A percentile compares a stretch with the other conserved stretches of the same genome.
These are phyloP conservation scores for Aulostomus chinensis DNA, from an alignment of 2,797 vertebrate genomes.

Conservation along the genomic window DNA sequence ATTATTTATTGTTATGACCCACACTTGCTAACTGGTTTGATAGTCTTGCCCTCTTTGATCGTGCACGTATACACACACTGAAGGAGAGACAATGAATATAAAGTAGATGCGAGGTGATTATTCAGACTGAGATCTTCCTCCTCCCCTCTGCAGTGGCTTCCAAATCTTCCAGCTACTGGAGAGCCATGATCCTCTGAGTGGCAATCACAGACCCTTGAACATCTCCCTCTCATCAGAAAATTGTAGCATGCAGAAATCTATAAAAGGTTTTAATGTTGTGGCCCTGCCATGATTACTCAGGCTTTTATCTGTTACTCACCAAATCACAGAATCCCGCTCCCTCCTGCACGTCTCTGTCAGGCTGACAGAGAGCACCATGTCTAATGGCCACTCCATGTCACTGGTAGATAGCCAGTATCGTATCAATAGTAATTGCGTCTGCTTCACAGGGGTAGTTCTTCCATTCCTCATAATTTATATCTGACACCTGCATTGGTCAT, in stretches of 20 bases:
- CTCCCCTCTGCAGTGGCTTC: no score
- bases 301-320: conserved; percentile 77
- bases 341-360: conserved; percentile 48
- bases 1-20: conserved; percentile 32
- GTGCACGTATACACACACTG: neutral
- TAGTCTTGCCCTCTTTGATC: conserved; percentile 5
- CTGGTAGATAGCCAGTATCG: conserved; percentile 63
- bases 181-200: conserved; percentile 54
- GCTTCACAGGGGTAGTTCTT: conserved; percentile 62
- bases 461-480: conserved; percentile 45
- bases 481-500: conserved; percentile 22
- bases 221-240: conserved; percentile 68
- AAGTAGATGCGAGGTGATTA: conserved; percentile 32
- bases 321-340: conserved; percentile 59
- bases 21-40: conserved; percentile 26
- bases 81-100: conserved; percentile 37
- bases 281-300: conserved; percentile 65
- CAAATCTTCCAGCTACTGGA: conserved; percentile 20
- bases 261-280: conserved; percentile 78
- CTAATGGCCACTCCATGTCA: conserved; percentile 51
- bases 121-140: conserved; percentile 32
- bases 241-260: conserved; percentile 71
- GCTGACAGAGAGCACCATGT: conserved; percentile 47
- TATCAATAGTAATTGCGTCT: conserved; percentile 76
- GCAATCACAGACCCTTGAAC: conserved; percentile 73